phyloP scores from a whole-genome alignment of 2,797 vertebrate species.

The Dendrocincla fuliginosa region DNA sequence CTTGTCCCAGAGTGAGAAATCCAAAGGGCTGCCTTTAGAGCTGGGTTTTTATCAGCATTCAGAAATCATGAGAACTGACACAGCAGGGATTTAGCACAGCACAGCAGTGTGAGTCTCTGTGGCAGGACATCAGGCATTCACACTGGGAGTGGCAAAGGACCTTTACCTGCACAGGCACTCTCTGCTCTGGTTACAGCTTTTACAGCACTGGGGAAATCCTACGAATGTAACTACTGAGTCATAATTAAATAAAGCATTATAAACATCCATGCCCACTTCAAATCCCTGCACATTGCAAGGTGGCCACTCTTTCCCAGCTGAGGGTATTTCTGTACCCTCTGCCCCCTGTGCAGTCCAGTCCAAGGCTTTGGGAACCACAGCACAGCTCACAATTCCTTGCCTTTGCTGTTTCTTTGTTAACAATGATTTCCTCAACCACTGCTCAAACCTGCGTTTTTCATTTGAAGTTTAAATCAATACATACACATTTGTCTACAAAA shows the following conservation, averaged over 20 bases:
- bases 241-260: not conserved
- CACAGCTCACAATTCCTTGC: not conserved
- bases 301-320: not conserved
- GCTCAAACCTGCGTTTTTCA: not conserved
- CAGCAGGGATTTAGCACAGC: not conserved
- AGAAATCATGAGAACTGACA: not conserved
- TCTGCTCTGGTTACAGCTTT: not conserved
- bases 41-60: not conserved
- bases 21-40: not conserved
- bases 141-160: not conserved
- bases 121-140: not conserved
- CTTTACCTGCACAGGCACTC: not conserved
- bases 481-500: not conserved
- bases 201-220: not conserved
- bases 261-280: not conserved
- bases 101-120: not conserved
- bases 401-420: not conserved
- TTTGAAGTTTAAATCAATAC: not conserved
- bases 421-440: not conserved
- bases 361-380: not conserved
- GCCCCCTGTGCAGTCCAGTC: not conserved
- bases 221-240: not conserved
- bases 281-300: not conserved
- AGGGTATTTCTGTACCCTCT: not conserved
- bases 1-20: not conserved